Evolutionary conservation across 2,888 invertebrate genomes (phyloP), one percentile per base, ranked within the genome.

Genomic region (Pterostichus niger): DNA sequence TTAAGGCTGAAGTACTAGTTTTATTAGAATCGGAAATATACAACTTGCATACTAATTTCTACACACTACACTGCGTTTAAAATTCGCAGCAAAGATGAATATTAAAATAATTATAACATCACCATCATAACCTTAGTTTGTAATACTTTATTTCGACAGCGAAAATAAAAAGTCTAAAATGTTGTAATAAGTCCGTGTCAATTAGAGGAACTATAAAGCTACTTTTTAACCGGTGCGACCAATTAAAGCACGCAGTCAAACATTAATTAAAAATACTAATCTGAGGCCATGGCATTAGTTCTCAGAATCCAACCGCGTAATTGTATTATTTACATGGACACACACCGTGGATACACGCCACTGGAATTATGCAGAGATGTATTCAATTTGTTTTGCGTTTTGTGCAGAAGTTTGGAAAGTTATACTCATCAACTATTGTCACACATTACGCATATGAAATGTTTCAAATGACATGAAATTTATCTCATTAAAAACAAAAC

Each of bases 261-360:
- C 56, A 40, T 59, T 77, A 77, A 77, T 77, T 77, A 77, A 77
- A 77, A 73, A 77, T 77, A 40, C 59, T 54, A 77, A 77, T 77
- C 77, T 77, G 33, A 49, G 49, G 33, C 31, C 76, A 11, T 52
- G 49, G 31, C 54, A 76, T 76, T 54, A 49, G 76, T 76, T 76
- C 76, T 76, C 52, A 76, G 52, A 76, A 76, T 17, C 33, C 6
- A 24, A 52, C 46, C 11, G 31, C 24, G 54, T 76, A 76, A 76
- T 76, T 76, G 76, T 52, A 24, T 76, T 76, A 76, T 76, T 76
- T 76, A 76, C 54, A 52, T 76, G 46, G 76, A 71, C 75, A 52
- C 76, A 15, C 31, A 7, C 64, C 24, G 24, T 2, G 24, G 44
- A 71, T 17, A 13, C 54, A 54, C 76, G 52, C 76, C 76, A 76